phyloP scores from a whole-genome alignment of 2,797 vertebrate genomes.

The Garrulus glandarius region DNA sequence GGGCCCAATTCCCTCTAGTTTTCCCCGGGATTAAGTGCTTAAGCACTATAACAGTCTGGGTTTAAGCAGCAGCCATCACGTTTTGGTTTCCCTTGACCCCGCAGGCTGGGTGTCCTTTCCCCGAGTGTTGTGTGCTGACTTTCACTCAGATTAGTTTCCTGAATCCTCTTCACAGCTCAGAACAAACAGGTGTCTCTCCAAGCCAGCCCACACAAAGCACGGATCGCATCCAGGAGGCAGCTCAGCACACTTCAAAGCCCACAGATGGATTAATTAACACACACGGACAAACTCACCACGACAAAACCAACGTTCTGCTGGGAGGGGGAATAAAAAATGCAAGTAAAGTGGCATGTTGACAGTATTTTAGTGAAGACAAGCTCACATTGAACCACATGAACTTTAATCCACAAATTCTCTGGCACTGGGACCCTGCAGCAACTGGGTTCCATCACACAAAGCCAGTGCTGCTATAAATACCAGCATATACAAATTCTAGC shows the following conservation, averaged over 20 bases:
- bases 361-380: not conserved
- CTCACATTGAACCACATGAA: accelerated
- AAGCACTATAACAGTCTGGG: accelerated
- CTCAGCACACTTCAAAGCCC: not conserved
- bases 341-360: accelerated
- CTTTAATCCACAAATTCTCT: not conserved
- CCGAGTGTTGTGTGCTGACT: not conserved
- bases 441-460: not conserved
- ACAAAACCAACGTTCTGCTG: accelerated
- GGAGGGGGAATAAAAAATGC: accelerated
- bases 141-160: not conserved
- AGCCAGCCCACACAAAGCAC: not conserved
- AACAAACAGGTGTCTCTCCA: not conserved
- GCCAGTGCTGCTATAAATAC: not conserved
- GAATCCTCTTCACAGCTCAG: not conserved
- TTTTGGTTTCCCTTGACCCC: not conserved
- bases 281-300: accelerated
- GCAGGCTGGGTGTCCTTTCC: not conserved
- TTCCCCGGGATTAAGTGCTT: not conserved
- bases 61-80: not conserved
- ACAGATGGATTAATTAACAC: not conserved
- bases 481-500: not conserved
- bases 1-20: not conserved
- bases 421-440: not conserved
- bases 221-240: not conserved